Evolutionary conservation across 2,113 vertebrate species (phyloP), one percentile per base, ranked within the genome.

Genomic region (Copsychus sechellarum): DNA sequence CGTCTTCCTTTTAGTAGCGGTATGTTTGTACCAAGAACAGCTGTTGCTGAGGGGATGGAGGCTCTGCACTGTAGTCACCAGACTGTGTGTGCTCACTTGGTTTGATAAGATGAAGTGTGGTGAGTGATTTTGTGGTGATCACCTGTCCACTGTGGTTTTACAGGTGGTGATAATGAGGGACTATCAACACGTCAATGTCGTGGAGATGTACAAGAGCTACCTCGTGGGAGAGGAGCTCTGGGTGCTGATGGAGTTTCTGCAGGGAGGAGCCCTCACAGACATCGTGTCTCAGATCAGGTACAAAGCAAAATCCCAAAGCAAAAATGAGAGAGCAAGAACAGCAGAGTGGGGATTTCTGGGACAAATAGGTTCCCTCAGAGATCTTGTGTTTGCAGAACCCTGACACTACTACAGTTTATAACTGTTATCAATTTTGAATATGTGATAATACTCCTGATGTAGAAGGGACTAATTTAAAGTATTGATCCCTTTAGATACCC

Each of bases 161-260:
- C 96, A 99, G 99, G 99, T 99, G 95, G 99, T 99, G 90, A 99
- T 99, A 94, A 99, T 99, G 99, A 98, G 99, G 86, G 99, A 99
- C 97, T 99, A 99, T 70, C 99, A 99, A 92, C 99, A 99, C 9
- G 97, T 98, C 96, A 99, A 99, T 0, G 99, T 99, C 9, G 99
- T 99, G 97, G 99, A 99, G 97, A 99, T 99, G 99, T 99, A 99
- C 94, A 99, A 99, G 97, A 99, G 99, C 77, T 99, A 99, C 53
- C 97, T 99, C 11, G 99, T 99, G 92, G 99, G 99, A 67, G 99
- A 99, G 96, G 99, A 99, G 94, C 98, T 99, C 84, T 99, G 99
- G 99, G 99, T 99, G 48, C 98, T 99, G 87, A 99, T 99, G 99
- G 99, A 99, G 97, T 99, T 99, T 96, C 98, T 99, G 90, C 99